Percentiles rank a stretch among this genome's conserved stretches.
phyloP scores from a whole-genome alignment of 2,888 invertebrate genomes.

The Tuta absoluta region DNA sequence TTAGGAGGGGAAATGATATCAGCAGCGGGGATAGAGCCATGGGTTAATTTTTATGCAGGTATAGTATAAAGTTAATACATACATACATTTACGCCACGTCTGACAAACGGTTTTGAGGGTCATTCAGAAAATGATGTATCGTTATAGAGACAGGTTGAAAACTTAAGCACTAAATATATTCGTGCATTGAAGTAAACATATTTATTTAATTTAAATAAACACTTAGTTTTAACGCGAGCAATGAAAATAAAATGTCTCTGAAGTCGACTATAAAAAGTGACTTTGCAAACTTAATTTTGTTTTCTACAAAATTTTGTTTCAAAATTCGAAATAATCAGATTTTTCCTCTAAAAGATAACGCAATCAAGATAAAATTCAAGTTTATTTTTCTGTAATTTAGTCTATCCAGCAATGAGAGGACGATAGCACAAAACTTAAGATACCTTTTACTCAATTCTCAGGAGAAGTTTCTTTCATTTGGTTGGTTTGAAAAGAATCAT shows the following conservation, averaged over 20 bases:
- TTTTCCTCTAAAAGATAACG: constrained; percentile 26
- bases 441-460: background rate
- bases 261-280: background rate
- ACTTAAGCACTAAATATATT: too few relatives aligned
- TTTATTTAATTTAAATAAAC: background rate
- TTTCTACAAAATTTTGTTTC: constrained; percentile 2
- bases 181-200: background rate
- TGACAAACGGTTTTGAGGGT: too few relatives aligned
- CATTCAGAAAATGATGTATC: too few relatives aligned
- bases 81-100: too few relatives aligned
- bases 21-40: too few relatives aligned
- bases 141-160: too few relatives aligned
- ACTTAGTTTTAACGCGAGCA: background rate
- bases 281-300: background rate
- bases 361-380: constrained; percentile 23
- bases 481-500: background rate
- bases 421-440: background rate
- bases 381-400: background rate
- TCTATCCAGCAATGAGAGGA: constrained; percentile 6
- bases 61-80: too few relatives aligned
- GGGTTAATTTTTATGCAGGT: too few relatives aligned
- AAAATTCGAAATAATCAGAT: background rate
- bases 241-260: background rate
- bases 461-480: background rate
- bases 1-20: too few relatives aligned